A percentile compares a stretch with the other conserved stretches of the same genome.
These are phyloP conservation scores for Callospermophilus lateralis DNA, from an alignment of 2,113 vertebrate species.

Conservation along the genomic window DNA sequence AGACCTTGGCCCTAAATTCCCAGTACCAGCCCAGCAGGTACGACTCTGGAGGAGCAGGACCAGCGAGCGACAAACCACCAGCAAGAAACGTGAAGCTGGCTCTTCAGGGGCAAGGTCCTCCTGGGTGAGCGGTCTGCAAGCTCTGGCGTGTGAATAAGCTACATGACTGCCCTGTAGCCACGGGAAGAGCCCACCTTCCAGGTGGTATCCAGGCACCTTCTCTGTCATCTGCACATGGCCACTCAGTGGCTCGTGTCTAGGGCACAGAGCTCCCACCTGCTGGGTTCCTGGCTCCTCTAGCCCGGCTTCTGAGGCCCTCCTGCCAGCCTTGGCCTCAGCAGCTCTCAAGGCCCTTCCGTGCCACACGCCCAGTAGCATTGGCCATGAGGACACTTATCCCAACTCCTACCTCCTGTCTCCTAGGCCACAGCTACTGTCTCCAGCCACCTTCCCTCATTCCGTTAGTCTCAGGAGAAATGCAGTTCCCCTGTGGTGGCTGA, in stretches of 20 bases:
- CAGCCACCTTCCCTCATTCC: no score
- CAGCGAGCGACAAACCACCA: accelerated
- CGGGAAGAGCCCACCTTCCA: accelerated
- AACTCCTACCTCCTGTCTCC: accelerated
- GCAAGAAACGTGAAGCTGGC: accelerated
- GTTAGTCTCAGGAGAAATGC: not conserved
- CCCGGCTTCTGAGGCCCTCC: not conserved
- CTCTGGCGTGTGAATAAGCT: accelerated
- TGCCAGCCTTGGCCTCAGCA: not conserved
- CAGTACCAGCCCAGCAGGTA: not conserved
- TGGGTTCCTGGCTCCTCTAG: not conserved
- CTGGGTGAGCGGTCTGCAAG: not conserved
- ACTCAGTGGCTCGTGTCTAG: accelerated
- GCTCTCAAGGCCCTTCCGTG: no score
- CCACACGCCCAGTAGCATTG: accelerated
- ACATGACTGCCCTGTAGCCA: accelerated
- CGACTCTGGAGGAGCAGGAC: accelerated
- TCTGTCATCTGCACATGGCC: accelerated
- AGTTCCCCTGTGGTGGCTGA: not conserved
- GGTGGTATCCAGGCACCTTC: not conserved
- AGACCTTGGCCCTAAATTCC: not conserved
- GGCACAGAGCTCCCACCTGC: not conserved
- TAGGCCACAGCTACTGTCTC: accelerated
- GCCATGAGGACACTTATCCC: not conserved
- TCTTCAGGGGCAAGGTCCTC: accelerated